Evolutionary conservation across 64 coral and sea anemone species (phyloP).

Genomic region (Dendrophyllia cribrosa): DNA sequence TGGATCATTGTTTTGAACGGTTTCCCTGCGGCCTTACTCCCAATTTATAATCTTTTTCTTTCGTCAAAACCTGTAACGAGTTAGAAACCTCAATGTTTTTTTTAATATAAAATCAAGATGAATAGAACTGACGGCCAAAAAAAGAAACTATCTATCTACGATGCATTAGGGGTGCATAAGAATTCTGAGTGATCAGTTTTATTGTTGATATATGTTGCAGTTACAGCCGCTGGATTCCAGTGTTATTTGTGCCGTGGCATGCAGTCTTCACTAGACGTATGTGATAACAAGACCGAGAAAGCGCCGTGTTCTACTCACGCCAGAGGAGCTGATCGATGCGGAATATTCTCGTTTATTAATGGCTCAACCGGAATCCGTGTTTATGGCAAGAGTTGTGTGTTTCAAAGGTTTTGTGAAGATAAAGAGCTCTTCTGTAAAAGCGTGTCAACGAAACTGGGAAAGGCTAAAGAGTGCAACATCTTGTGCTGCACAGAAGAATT

Average conservation of each 20-base stretch:
- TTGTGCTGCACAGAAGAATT: conserved; percentile 14
- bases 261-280: conserved; percentile 1
- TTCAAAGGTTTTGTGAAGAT: conserved; percentile 1
- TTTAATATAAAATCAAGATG: too few species aligned
- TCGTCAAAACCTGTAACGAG: too few species aligned
- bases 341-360: conserved; percentile 44
- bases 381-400: conserved; percentile 56
- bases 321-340: conserved; percentile 27
- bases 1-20: too few species aligned
- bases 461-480: not conserved
- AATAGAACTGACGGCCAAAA: too few species aligned
- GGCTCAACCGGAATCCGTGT: conserved; percentile 2
- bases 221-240: not conserved
- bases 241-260: conserved; percentile 26
- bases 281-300: conserved; percentile 9
- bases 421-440: conserved; percentile 24
- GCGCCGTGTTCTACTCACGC: not conserved
- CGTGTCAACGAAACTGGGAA: not conserved
- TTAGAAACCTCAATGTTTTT: too few species aligned
- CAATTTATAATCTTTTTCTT: too few species aligned
- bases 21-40: too few species aligned
- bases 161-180: too few species aligned
- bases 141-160: too few species aligned
- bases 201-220: not conserved
- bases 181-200: too few species aligned